phyloP scores from a whole-genome alignment of 2,888 invertebrate species.

The Strigamia crassipes region DNA sequence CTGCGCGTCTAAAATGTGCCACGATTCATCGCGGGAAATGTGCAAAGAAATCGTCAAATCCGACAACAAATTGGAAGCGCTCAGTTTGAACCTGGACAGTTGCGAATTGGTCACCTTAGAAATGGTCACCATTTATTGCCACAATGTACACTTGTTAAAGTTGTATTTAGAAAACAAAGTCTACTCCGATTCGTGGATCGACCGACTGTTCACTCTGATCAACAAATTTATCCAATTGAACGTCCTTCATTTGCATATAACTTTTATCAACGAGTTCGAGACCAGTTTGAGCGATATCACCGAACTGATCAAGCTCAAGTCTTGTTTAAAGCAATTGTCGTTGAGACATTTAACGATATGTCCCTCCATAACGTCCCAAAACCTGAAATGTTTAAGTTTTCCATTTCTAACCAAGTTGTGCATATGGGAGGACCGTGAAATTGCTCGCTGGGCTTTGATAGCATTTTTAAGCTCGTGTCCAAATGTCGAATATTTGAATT shows the following conservation, averaged over 20 bases:
- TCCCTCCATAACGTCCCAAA: not conserved
- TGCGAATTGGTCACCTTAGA: not conserved
- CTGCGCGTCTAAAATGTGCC: not conserved
- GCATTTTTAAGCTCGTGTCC: not conserved
- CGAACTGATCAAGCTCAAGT: not conserved
- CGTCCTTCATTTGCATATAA: not conserved
- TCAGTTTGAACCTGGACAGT: not conserved
- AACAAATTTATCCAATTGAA: not conserved
- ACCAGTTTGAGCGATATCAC: not conserved
- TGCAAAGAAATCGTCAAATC: not conserved
- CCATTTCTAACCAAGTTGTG: not conserved
- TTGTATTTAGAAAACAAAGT: not conserved
- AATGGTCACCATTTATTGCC: not conserved
- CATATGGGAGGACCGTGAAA: not conserved
- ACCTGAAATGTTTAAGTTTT: not conserved
- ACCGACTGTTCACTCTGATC: not conserved
- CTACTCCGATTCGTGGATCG: not conserved
- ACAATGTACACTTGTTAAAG: not conserved
- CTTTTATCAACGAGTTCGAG: not conserved
- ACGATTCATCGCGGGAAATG: not conserved
- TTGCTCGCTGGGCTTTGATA: not conserved
- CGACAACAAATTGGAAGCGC: not conserved
- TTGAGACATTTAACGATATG: not conserved
- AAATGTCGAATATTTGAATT: not conserved
- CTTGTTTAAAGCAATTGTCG: not conserved